Evolutionary conservation across 2,113 vertebrate species (phyloP).

Genomic region (Falco punctatus): DNA sequence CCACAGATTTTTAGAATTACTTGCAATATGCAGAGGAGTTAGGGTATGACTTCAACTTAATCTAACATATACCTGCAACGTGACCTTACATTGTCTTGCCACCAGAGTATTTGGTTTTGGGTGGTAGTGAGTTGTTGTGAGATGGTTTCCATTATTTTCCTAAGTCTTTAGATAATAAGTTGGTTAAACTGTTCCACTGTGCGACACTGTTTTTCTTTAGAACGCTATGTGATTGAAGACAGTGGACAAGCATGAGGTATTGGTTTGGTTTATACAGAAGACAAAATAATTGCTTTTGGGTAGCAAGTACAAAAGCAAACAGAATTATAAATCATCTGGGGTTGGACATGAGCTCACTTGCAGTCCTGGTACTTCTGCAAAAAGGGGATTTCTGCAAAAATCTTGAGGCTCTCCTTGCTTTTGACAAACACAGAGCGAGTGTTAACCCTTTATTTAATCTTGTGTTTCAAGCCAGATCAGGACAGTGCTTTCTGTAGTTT

Average conservation of each 20-base stretch:
- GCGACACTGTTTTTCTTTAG: neutral
- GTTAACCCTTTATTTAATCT: conserved; percentile 10
- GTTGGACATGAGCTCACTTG: neutral
- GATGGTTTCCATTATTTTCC: neutral
- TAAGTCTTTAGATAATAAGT: neutral
- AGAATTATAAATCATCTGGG: neutral
- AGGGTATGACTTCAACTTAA: neutral
- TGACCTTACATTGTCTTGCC: neutral
- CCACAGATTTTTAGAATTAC: neutral
- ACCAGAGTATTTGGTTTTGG: neutral
- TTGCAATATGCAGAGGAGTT: neutral
- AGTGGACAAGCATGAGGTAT: neutral
- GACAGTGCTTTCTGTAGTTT: neutral
- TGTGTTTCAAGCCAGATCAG: neutral
- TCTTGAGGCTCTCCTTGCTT: neutral
- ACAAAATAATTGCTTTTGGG: neutral
- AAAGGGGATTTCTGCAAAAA: neutral
- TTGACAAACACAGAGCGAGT: neutral
- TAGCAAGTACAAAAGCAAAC: neutral
- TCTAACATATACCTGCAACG: neutral
- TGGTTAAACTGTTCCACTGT: neutral
- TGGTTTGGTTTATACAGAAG: neutral
- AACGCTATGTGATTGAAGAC: neutral
- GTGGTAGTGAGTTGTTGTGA: neutral
- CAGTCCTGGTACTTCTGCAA: neutral